A percentile compares a stretch with the other conserved stretches of the same genome.
Evolutionary conservation across 2,797 vertebrate species (phyloP).

Genomic region (Huso huso): DNA sequence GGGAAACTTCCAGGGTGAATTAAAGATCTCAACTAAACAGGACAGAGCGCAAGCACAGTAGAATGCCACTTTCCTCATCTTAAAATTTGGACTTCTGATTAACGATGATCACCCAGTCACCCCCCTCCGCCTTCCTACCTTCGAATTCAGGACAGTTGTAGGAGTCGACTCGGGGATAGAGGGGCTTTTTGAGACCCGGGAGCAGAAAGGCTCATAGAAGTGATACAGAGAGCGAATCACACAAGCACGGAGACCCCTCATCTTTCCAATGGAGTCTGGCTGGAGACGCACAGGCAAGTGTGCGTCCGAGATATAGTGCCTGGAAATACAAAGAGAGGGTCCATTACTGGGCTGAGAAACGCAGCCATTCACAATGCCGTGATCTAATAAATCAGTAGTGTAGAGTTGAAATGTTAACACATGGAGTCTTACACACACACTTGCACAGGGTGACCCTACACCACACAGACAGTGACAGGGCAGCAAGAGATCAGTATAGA

Average conservation of each 20-base stretch:
- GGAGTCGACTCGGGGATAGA: constrained; percentile 84
- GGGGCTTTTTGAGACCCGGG: constrained; percentile 75
- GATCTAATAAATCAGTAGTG: too few relatives aligned
- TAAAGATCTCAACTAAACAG: constrained; percentile 18
- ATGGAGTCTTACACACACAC: too few relatives aligned
- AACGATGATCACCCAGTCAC: not conserved
- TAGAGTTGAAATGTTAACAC: too few relatives aligned
- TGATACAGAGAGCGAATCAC: constrained; percentile 94
- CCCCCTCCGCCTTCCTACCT: constrained; percentile 61
- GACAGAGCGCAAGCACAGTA: not conserved
- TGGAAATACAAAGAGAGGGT: constrained; percentile 35
- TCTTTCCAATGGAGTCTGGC: constrained; percentile 74
- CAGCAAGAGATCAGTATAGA: too few relatives aligned
- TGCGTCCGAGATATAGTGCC: constrained; percentile 76
- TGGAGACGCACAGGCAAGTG: constrained; percentile 79
- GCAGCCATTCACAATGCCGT: too few relatives aligned
- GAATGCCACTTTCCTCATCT: constrained; percentile 16
- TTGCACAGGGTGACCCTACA: too few relatives aligned
- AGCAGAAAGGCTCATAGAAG: constrained; percentile 86
- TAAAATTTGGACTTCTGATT: constrained; percentile 14
- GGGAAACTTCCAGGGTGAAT: not conserved
- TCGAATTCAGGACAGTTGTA: constrained; percentile 81
- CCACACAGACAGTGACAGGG: too few relatives aligned
- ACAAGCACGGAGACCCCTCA: constrained; percentile 75
- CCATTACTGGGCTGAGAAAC: constrained; percentile 6